Base-by-base conservation (phyloP, 2,888 invertebrate species). In the Calameuta filiformis region DNA sequence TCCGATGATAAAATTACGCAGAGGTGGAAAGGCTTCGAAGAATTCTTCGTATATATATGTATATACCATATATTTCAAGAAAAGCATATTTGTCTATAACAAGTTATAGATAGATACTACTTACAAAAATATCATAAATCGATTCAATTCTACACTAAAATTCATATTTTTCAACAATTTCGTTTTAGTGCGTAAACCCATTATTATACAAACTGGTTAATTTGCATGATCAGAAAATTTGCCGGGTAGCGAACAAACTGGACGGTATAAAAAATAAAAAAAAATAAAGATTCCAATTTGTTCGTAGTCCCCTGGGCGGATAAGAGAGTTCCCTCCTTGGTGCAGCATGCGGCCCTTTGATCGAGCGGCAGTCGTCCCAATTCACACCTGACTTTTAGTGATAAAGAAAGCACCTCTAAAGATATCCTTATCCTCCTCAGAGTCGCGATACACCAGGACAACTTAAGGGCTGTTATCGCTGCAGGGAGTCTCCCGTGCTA, bases 311-410 rank as follows among this genome's bases (percentile, higher is more conserved):
- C 56, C 56, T 56, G 71, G 35, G 30, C 73, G 73, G 80, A 75
- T 74, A 69, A 33, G 56, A 71, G 9, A 31, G 73, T 56, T 69
- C 35, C 73, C 37, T 73, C 73, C 37, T 37, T 68, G 68, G 34
- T 34, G 75, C 79, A 81, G 79, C 80, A 56, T 80, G 37, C 69
- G 35, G 68, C 75, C 37, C 84, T 85, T 85, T 83, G 85, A 86
- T 83, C 84, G 78, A 80, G 78, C 77, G 82, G 79, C 82, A 77
- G 69, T 73, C 83, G 84, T 80, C 82, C 84, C 84, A 84, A 86
- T 89, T 87, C 87, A 89, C 88, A 88, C 89, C 86, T 87, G 87
- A 86, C 86, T 85, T 84, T 85, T 81, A 81, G 80, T 84, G 87
- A 85, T 86, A 89, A 88, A 71, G 71, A 71, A 84, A 83, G 80